Evolutionary conservation across 2,888 invertebrate genomes (phyloP), one percentile per base, ranked within the genome.

Genomic region (Junonia oenone): DNA sequence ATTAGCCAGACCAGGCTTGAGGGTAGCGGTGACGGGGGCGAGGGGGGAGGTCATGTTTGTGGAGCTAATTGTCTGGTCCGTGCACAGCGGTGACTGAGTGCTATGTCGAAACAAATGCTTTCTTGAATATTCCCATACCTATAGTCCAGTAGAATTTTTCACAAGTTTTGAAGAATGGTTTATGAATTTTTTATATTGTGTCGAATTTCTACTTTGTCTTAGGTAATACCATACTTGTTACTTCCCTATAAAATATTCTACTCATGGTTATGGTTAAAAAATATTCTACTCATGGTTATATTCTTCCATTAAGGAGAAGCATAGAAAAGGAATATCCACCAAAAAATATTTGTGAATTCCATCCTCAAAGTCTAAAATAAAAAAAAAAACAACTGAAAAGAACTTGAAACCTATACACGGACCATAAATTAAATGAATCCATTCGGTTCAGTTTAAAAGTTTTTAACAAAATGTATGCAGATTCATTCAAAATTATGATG

Each of bases 21-120:
- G n/a, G n/a, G n/a, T n/a, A n/a, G n/a, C 9, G 15, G 19, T 6
- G 8, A 52, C 6, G 27, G 38, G 22, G 14, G 45, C 26, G 27
- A 5, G 27, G 13, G 33, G 51, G 45, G 43, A 19, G 53, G 40
- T 38, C 51, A 50, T 54, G 56, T 56, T 57, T 56, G 56, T 51
- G 26, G 38, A 51, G 56, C 45, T 56, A 56, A 54, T 59, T 54
- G 54, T 54, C 40, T 40, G 38, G 11, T 40, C 1, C 38, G 38
- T 1, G 17, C n/a, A 11, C 11, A 40, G 17, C 17, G 38, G 38
- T 17, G 38, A 17, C 11, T 17, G 17, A 14, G 38, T 15, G 38
- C 19, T 40, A 19, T 6, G 17, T 19, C 38, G 4, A 33, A 33
- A 33, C n/a, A n/a, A 11, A 33, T 33, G 31, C n/a, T 33, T n/a